phyloP scores from a whole-genome alignment of 2,113 vertebrate genomes.

The Boulengeromyrus knoepffleri region DNA sequence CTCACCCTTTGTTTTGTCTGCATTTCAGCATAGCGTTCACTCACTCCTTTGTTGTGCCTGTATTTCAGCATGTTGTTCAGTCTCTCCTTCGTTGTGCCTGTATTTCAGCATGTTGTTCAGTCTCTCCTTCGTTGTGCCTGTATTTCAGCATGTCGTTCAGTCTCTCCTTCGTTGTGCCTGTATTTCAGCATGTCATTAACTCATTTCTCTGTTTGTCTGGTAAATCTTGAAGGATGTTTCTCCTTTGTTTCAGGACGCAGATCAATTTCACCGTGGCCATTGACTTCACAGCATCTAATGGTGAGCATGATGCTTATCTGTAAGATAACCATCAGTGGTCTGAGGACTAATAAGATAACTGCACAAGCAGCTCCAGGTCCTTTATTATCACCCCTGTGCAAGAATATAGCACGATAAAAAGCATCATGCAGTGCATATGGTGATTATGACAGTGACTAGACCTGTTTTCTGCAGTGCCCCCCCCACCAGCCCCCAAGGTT shows the following conservation, averaged over 20 bases:
- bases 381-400: background rate
- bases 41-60: background rate
- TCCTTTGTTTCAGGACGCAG: constrained; percentile 78
- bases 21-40: background rate
- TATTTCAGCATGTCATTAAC: background rate
- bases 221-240: constrained; percentile 23
- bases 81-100: background rate
- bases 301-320: constrained; percentile 60
- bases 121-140: background rate
- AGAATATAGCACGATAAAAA: background rate
- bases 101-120: background rate
- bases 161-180: too few species aligned
- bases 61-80: background rate
- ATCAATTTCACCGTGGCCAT: constrained; percentile 99
- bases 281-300: constrained; percentile 97
- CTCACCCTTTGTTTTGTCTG: background rate
- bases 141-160: too few species aligned
- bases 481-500: background rate
- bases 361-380: background rate
- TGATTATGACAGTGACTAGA: background rate
- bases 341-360: background rate
- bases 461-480: background rate
- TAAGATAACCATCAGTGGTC: background rate
- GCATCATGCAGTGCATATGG: background rate
- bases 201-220: background rate